phyloP scores from a whole-genome alignment of 1,140 invertebrate species.

The Drosophila rhopaloa region DNA sequence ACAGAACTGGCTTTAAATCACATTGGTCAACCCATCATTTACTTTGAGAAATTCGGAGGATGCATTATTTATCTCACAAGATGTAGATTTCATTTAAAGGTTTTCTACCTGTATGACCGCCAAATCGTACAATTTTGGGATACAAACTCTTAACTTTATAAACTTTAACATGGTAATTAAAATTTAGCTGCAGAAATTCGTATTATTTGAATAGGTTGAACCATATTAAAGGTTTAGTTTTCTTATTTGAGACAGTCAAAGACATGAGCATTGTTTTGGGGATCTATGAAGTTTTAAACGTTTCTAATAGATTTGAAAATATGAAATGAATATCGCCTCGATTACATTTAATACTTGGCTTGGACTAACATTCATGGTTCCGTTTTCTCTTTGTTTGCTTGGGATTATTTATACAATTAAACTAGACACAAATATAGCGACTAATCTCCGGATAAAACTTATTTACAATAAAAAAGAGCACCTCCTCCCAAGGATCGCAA shows the following conservation, averaged over 20 bases:
- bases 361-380: conserved; percentile 11
- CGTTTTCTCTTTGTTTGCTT: neutral
- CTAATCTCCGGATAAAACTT: conserved; percentile 33
- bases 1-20: conserved; percentile 16
- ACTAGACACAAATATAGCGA: conserved; percentile 19
- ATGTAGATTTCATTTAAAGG: no score
- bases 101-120: neutral
- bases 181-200: conserved; percentile 12
- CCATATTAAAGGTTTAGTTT: neutral
- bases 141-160: neutral
- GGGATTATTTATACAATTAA: conserved; percentile 21
- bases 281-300: neutral
- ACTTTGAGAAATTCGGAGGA: no score
- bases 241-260: conserved; percentile 10
- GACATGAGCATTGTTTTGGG: conserved; percentile 32
- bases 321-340: neutral
- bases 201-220: conserved; percentile 8
- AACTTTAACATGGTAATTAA: neutral
- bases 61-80: no score
- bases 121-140: no score
- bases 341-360: conserved; percentile 39
- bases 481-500: neutral
- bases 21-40: conserved; percentile 1
- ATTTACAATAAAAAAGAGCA: conserved; percentile 34
- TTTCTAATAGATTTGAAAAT: neutral